Conservation (phyloP, 2,113 vertebrate species). For the Alces alces region DNA sequence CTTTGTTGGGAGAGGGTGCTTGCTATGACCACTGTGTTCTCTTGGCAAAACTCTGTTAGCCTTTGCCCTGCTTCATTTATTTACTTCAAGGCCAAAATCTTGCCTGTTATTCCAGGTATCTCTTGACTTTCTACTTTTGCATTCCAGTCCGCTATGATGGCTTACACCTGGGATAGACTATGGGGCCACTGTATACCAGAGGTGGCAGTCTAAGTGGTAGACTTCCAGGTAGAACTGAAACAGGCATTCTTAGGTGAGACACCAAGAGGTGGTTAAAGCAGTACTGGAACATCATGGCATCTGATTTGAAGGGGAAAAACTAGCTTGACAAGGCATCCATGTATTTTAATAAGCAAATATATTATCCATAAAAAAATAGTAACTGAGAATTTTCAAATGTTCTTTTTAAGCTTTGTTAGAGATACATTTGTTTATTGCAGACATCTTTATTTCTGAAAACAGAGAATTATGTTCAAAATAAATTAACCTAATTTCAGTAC, state of each 20-base stretch:
- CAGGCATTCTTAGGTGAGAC: conserved; percentile 49
- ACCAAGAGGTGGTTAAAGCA: conserved; percentile 23
- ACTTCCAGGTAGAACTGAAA: conserved; percentile 43
- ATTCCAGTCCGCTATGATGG: neutral
- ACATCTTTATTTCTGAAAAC: conserved; percentile 29
- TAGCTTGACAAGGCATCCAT: neutral
- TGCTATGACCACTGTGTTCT: neutral
- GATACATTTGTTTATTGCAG: conserved; percentile 38
- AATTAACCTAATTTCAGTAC: conserved; percentile 50
- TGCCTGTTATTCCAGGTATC: neutral
- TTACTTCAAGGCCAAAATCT: neutral
- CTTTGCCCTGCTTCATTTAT: neutral
- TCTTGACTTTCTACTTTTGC: neutral
- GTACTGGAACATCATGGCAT: neutral
- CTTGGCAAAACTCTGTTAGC: neutral
- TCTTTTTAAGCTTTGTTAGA: conserved; percentile 2
- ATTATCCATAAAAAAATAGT: neutral
- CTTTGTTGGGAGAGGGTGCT: neutral
- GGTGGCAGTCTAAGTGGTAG: conserved; percentile 31
- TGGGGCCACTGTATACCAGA: conserved; percentile 1
- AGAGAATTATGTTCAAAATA: conserved; percentile 58
- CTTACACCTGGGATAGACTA: conserved; percentile 40
- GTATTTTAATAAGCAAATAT: neutral
- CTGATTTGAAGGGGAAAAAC: neutral
- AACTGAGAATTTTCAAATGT: neutral